phyloP scores from a whole-genome alignment of 1,140 invertebrate genomes.

The Saccostrea cuccullata region DNA sequence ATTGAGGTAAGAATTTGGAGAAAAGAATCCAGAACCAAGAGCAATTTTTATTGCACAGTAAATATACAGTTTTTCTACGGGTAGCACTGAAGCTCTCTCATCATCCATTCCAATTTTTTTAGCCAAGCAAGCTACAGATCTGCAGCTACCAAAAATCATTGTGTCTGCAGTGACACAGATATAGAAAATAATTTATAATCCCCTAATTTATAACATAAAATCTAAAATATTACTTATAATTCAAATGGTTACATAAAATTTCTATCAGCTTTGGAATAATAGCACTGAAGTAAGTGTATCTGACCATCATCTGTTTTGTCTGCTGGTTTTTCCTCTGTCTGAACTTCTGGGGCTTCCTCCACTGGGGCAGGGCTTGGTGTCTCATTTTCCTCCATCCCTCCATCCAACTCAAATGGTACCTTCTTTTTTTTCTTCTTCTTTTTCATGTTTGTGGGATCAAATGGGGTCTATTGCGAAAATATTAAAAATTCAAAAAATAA shows the following conservation, averaged over 20 bases:
- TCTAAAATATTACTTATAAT: neutral
- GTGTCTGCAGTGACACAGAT: too few species aligned
- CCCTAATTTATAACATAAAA: too few species aligned
- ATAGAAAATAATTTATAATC: too few species aligned
- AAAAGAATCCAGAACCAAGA: too few species aligned
- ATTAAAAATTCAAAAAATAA: too few species aligned
- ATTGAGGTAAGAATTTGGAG: too few species aligned
- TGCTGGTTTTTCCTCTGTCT: slow-evolving; percentile 50
- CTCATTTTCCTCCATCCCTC: slow-evolving; percentile 78
- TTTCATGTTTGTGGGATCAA: slow-evolving; percentile 88
- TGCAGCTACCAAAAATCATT: neutral
- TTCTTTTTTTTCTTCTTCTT: slow-evolving; percentile 99
- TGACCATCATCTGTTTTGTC: slow-evolving; percentile 67
- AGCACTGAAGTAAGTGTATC: neutral
- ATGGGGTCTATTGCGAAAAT: slow-evolving; percentile 74
- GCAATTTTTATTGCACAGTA: too few species aligned
- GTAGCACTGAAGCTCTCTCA: too few species aligned
- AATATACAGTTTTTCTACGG: too few species aligned
- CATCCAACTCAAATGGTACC: slow-evolving; percentile 93
- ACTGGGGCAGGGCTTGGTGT: slow-evolving; percentile 48
- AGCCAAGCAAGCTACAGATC: neutral
- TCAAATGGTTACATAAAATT: neutral
- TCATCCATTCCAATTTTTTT: too few species aligned
- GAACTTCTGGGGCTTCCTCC: slow-evolving; percentile 44
- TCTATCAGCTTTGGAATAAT: neutral